These are phyloP conservation scores for Misgurnus mizolepis DNA, from an alignment of 2,113 vertebrate genomes.

Conservation along the genomic window DNA sequence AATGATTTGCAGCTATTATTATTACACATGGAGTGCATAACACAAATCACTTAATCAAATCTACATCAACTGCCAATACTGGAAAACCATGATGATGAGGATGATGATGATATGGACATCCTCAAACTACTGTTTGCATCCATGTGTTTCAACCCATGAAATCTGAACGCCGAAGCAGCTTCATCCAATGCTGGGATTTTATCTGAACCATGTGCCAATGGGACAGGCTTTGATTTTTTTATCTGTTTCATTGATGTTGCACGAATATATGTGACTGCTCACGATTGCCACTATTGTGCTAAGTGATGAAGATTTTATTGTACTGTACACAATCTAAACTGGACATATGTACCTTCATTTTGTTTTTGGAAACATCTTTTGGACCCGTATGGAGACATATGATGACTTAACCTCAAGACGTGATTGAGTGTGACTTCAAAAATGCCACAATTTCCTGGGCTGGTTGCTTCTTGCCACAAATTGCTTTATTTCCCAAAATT, in stretches of 20 bases:
- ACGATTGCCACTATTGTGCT: slow-evolving; percentile 2
- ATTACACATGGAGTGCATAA: slow-evolving; percentile 8
- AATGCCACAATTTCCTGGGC: slow-evolving; percentile 21
- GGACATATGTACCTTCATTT: slow-evolving; percentile 48
- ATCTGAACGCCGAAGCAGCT: background rate
- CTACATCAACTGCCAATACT: slow-evolving; percentile 1
- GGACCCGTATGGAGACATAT: too few species aligned
- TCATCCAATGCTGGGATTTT: background rate
- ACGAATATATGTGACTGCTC: slow-evolving; percentile 22
- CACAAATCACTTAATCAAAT: slow-evolving; percentile 8
- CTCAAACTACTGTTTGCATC: background rate
- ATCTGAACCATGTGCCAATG: slow-evolving; percentile 44
- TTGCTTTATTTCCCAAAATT: slow-evolving; percentile 17
- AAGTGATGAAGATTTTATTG: slow-evolving; percentile 41
- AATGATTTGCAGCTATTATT: slow-evolving; percentile 11
- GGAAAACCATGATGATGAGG: slow-evolving; percentile 16
- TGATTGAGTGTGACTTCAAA: slow-evolving; percentile 4
- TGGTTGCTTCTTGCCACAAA: slow-evolving; percentile 26
- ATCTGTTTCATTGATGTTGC: slow-evolving; percentile 47
- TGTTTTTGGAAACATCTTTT: background rate
- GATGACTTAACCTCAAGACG: background rate
- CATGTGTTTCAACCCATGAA: background rate
- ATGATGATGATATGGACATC: background rate
- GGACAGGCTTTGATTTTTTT: background rate
- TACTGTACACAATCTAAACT: slow-evolving; percentile 49